Conservation (phyloP, 2,888 invertebrate genomes). For the Syritta pipiens region DNA sequence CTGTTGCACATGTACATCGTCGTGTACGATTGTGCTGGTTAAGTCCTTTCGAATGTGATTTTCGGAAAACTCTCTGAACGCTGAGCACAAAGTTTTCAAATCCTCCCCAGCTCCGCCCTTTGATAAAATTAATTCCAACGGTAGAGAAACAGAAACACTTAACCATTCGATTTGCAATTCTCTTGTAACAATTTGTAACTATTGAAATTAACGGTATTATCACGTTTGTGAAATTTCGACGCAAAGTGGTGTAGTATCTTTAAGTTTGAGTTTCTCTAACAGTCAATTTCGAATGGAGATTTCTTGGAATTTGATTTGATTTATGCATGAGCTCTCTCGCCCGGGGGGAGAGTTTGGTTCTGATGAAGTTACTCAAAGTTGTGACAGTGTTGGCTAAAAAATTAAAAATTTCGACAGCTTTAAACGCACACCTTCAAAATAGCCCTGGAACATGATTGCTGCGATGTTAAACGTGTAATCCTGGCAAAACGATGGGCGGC, state of each 20-base stretch:
- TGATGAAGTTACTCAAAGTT: background rate
- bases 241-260: conserved; percentile 6
- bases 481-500: background rate
- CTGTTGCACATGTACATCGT: conserved; percentile 26
- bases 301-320: background rate
- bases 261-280: conserved; percentile 16
- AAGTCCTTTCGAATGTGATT: conserved; percentile 33
- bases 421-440: too few relatives aligned
- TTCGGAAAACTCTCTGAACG: conserved; percentile 37
- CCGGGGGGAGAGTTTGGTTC: background rate
- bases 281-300: background rate
- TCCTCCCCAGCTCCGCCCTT: too few relatives aligned
- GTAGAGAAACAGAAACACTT: background rate
- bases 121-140: background rate
- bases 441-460: background rate
- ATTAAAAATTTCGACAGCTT: too few relatives aligned
- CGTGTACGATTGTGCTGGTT: background rate
- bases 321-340: background rate
- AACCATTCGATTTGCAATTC: conserved; percentile 40
- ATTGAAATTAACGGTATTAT: conserved; percentile 59
- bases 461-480: background rate
- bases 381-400: too few relatives aligned
- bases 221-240: conserved; percentile 12
- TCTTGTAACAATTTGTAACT: conserved; percentile 42
- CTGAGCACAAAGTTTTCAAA: conserved; percentile 41